Conservation (phyloP, 2,113 vertebrate genomes). For the Indri indri region DNA sequence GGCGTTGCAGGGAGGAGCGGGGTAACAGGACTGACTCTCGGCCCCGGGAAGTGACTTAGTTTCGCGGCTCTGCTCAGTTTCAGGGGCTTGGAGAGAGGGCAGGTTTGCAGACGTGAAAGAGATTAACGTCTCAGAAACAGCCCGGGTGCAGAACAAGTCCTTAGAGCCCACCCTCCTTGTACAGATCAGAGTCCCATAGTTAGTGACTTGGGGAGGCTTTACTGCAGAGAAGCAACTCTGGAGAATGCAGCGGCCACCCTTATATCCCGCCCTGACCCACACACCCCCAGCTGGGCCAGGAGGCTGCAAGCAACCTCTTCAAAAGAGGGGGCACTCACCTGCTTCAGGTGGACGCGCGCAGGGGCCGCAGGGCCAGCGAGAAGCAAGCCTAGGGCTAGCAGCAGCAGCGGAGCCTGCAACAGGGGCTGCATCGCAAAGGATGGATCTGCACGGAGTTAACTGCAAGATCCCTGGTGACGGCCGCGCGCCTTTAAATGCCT, state of each 20-base stretch:
- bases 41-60: neutral
- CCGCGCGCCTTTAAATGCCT: conserved; percentile 29
- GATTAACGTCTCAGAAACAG: neutral
- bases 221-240: neutral
- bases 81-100: neutral
- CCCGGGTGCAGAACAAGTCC: neutral
- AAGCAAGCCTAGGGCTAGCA: conserved; percentile 43
- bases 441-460: fast-evolving
- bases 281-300: neutral
- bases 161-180: neutral
- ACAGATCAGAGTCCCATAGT: neutral
- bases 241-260: neutral
- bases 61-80: neutral
- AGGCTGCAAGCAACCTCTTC: neutral
- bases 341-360: fast-evolving
- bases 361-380: neutral
- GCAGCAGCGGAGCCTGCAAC: neutral
- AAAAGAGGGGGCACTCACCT: conserved; percentile 22
- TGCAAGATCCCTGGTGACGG: neutral
- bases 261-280: neutral
- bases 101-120: neutral
- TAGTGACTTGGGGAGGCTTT: neutral
- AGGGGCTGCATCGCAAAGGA: neutral
- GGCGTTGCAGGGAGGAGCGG: neutral
- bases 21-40: neutral